phyloP scores from a whole-genome alignment of 2,797 vertebrate genomes.

The Callimico goeldii region DNA sequence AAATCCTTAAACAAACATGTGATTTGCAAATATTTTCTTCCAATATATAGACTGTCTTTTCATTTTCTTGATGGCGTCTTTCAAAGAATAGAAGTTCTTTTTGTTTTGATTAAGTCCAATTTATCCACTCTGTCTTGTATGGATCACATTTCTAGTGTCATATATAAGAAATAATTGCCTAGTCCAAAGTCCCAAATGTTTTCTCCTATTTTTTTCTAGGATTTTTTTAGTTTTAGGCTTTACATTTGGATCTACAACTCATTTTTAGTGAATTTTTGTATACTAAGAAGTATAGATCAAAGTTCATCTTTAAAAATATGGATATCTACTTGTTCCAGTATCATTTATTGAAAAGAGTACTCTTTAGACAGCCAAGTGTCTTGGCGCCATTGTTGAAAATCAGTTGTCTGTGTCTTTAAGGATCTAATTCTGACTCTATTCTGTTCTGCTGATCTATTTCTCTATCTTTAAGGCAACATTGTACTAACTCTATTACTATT shows the following conservation, averaged over 20 bases:
- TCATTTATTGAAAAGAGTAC: neutral
- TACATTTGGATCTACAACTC: neutral
- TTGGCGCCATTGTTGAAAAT: neutral
- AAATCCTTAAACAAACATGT: neutral
- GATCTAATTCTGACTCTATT: neutral
- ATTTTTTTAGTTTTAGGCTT: neutral
- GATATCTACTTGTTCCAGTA: too few species aligned
- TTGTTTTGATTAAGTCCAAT: neutral
- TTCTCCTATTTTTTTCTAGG: neutral
- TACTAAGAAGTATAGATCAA: neutral
- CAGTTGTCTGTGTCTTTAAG: neutral
- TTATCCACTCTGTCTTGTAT: neutral
- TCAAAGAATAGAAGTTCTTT: neutral
- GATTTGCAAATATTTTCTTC: neutral
- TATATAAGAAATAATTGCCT: neutral
- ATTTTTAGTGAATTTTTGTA: neutral
- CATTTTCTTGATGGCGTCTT: neutral
- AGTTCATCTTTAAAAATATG: neutral
- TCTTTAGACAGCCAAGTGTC: neutral
- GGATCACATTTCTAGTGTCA: neutral
- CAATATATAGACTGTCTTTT: neutral
- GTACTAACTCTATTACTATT: rapidly evolving
- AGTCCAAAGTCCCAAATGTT: neutral
- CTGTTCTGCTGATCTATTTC: neutral
- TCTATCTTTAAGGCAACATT: neutral